Evolutionary conservation across 2,888 invertebrate genomes (phyloP).

Genomic region (Coenonympha glycerion): DNA sequence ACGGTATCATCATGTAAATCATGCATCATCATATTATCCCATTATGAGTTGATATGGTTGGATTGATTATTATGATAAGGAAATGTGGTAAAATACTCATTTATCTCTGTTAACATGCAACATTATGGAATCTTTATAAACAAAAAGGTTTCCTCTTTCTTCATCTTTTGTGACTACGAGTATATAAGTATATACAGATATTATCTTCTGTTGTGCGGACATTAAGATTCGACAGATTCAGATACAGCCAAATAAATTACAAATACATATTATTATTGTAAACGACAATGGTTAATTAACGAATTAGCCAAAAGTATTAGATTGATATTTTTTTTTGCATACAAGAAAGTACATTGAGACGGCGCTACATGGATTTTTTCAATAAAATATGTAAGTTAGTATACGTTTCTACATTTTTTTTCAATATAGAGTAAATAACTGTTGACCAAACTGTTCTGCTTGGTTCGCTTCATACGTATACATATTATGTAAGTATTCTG

Average conservation of each 20-base stretch:
- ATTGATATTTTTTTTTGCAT: too few relatives aligned
- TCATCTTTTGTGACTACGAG: too few relatives aligned
- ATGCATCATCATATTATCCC: not conserved
- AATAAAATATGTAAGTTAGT: not conserved
- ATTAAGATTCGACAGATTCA: too few relatives aligned
- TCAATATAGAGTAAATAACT: not conserved
- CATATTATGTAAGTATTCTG: slow-evolving; percentile 16
- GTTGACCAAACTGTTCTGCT: not conserved
- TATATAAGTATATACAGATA: too few relatives aligned
- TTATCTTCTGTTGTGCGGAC: too few relatives aligned
- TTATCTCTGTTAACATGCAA: not conserved
- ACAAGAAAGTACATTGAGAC: too few relatives aligned
- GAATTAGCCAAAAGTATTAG: too few relatives aligned
- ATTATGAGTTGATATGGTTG: not conserved
- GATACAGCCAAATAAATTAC: too few relatives aligned
- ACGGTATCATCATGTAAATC: not conserved
- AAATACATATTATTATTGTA: too few relatives aligned
- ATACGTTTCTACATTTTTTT: not conserved
- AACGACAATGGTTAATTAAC: too few relatives aligned
- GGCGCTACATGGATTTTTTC: not conserved
- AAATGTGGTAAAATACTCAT: not conserved
- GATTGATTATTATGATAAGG: too few relatives aligned
- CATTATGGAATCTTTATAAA: not conserved
- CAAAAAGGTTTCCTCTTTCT: too few relatives aligned
- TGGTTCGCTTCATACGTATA: not conserved